phyloP scores from a whole-genome alignment of 2,113 vertebrate species.

The Todiramphus saurophagus region DNA sequence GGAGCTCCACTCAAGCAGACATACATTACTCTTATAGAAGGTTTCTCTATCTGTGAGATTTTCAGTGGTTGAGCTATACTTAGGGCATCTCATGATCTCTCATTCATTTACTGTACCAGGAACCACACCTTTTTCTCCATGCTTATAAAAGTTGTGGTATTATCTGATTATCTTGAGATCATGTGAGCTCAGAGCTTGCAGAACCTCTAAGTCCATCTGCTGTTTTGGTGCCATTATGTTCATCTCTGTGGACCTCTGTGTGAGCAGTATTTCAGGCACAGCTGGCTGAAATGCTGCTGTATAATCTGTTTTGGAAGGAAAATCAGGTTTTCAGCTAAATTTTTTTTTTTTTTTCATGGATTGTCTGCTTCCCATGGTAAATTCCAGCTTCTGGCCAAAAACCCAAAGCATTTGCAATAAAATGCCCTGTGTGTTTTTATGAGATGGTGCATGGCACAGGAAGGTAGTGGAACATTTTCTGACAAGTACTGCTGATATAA shows the following conservation, averaged over 20 bases:
- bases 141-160: neutral
- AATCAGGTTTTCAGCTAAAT: slow-evolving; percentile 8
- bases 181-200: neutral
- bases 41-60: neutral
- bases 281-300: neutral
- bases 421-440: neutral
- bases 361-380: slow-evolving; percentile 43
- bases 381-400: slow-evolving; percentile 40
- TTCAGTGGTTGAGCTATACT: neutral
- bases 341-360: neutral
- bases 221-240: neutral
- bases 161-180: neutral
- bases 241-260: neutral
- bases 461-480: slow-evolving; percentile 19
- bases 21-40: neutral
- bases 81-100: neutral
- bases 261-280: neutral
- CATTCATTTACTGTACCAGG: neutral
- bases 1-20: neutral
- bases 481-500: slow-evolving; percentile 19
- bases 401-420: neutral
- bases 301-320: slow-evolving; percentile 34
- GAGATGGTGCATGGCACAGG: neutral
- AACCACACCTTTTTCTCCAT: neutral
- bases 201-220: neutral